Percentiles rank a stretch among this genome's conserved stretches.
phyloP scores from a whole-genome alignment of 2,113 vertebrate species.

The Dinomys branickii region DNA sequence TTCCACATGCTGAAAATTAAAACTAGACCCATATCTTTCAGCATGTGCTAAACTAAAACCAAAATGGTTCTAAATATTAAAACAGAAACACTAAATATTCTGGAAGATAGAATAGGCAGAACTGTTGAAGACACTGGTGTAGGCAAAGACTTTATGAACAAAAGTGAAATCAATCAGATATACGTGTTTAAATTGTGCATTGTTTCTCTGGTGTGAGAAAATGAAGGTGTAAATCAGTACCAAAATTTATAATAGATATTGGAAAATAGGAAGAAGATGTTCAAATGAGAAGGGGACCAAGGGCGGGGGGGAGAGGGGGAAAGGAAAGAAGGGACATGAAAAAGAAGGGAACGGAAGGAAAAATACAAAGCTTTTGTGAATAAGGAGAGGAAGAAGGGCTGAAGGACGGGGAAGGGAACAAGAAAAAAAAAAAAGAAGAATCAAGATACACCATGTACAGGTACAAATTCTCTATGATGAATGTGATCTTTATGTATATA shows the following conservation, averaged over 20 bases:
- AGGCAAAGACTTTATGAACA: too few species aligned
- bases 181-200: too few species aligned
- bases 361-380: background rate
- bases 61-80: too few species aligned
- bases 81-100: too few species aligned
- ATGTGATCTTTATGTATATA: background rate
- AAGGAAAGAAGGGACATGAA: background rate
- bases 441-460: background rate
- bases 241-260: too few species aligned
- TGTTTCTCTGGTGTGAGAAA: too few species aligned
- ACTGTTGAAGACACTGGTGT: too few species aligned
- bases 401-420: background rate
- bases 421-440: background rate
- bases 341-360: background rate
- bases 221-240: too few species aligned
- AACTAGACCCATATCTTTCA: background rate
- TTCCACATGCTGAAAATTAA: background rate
- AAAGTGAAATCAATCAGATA: background rate
- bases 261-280: too few species aligned
- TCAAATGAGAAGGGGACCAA: background rate
- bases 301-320: background rate
- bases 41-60: too few species aligned
- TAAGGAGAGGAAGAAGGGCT: background rate
- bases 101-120: too few species aligned
- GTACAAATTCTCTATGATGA: background rate